Evolutionary conservation across 2,888 invertebrate species (phyloP).

Genomic region (Callinectes sapidus): DNA sequence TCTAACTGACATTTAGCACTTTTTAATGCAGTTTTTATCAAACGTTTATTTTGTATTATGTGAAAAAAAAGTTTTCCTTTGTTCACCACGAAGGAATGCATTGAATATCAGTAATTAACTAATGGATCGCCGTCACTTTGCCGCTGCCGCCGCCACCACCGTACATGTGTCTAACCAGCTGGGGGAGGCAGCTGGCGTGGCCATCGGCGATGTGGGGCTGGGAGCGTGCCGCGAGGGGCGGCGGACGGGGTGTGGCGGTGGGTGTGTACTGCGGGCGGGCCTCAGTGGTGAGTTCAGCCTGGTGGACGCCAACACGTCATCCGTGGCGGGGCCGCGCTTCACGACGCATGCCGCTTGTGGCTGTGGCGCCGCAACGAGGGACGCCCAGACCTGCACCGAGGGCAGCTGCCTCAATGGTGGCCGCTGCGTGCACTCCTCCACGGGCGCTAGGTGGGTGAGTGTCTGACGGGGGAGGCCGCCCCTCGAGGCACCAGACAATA

Average conservation of each 20-base stretch:
- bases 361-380: slow-evolving; percentile 16
- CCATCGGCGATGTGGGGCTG: neutral
- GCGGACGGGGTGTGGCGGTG: slow-evolving; percentile 25
- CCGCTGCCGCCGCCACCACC: neutral
- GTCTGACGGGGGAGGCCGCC: neutral
- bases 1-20: neutral
- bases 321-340: slow-evolving; percentile 60
- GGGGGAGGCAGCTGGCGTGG: slow-evolving; percentile 1
- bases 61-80: neutral
- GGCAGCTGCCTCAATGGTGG: slow-evolving; percentile 73
- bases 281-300: slow-evolving; percentile 46
- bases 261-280: slow-evolving; percentile 49
- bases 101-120: neutral
- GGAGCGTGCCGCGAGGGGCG: neutral
- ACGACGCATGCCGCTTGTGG: slow-evolving; percentile 53
- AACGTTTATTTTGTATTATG: neutral
- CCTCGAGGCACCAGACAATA: neutral
- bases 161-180: neutral
- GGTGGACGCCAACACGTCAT: slow-evolving; percentile 57
- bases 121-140: neutral
- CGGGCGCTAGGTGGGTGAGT: slow-evolving; percentile 33
- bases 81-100: neutral
- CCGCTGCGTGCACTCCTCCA: slow-evolving; percentile 51
- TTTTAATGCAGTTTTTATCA: neutral
- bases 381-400: slow-evolving; percentile 74